Evolutionary conservation across 2,113 vertebrate genomes (phyloP), one percentile per base, ranked within the genome.

Genomic region (Nothobranchius kuhntae): DNA sequence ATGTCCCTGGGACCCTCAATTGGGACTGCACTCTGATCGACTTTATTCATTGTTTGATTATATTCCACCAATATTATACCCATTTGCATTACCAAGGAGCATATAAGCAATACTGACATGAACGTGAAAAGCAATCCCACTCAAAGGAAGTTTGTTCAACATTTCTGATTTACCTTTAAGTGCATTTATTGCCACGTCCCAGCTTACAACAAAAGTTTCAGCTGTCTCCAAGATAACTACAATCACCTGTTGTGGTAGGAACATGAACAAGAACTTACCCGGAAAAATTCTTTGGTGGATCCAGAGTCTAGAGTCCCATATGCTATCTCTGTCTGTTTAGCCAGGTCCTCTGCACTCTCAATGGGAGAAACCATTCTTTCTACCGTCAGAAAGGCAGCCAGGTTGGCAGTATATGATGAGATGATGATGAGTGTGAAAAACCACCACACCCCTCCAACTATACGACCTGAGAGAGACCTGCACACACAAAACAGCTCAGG

Each of bases 381-480:
- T 65, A 98, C 97, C 0, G 97, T 99, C 90, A 99, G 95, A 92
- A 99, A 99, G 88, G 97, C 97, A 89, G 97, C 96, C 93, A 98
- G 92, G 92, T 99, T 99, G 85, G 97, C 97, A 90, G 96, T 98
- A 94, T 99, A 99, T 76, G 97, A 99, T 42, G 97, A 99, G 91
- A 99, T 99, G 90, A 99, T 99, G 92, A 99, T 98, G 89, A 99
- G 92, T 77, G 97, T 99, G 93, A 99, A 99, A 94, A 99, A 99
- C 97, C 97, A 98, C 97, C 97, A 99, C 72, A 99, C 97, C 64
- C 97, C 97, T 82, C 97, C 97, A 77, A 99, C 97, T 90, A 99
- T 99, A 85, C 97, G 96, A 81, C 97, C 97, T 78, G 97, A 98
- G 78, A 99, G 93, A 84, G 96, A 99, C 93, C 96, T 88, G 66